Evolutionary conservation across 2,113 vertebrate genomes (phyloP).

Genomic region (Oryzias celebensis): DNA sequence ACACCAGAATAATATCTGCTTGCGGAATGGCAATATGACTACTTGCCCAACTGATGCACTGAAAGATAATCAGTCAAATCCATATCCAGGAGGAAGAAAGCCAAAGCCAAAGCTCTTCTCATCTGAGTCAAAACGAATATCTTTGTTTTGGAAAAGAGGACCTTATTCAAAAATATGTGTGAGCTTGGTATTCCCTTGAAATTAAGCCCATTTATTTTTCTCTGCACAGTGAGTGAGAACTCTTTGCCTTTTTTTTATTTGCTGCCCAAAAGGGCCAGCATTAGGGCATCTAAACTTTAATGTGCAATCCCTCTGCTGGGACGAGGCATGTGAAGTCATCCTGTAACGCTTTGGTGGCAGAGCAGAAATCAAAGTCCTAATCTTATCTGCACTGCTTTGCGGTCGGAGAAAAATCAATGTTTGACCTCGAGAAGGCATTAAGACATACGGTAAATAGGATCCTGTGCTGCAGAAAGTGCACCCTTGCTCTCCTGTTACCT

Average conservation of each 20-base stretch:
- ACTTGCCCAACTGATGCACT: slow-evolving; percentile 64
- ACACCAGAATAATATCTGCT: slow-evolving; percentile 60
- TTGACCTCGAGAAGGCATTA: slow-evolving; percentile 78
- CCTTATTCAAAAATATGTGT: slow-evolving; percentile 41
- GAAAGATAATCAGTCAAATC: slow-evolving; percentile 67
- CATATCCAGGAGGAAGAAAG: slow-evolving; percentile 54
- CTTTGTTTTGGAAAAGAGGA: slow-evolving; percentile 61
- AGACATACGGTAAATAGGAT: slow-evolving; percentile 76
- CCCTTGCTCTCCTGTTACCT: slow-evolving; percentile 62
- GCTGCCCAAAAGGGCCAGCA: no score
- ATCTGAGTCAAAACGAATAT: slow-evolving; percentile 60
- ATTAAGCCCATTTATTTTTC: slow-evolving; percentile 20
- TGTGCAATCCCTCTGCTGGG: slow-evolving; percentile 30
- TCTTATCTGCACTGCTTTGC: slow-evolving; percentile 75
- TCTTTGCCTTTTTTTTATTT: neutral
- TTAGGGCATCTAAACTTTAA: slow-evolving; percentile 19
- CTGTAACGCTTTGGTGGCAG: slow-evolving; percentile 62
- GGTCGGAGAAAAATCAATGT: slow-evolving; percentile 76
- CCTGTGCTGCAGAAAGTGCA: slow-evolving; percentile 63
- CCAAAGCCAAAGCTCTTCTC: slow-evolving; percentile 58
- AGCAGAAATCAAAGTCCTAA: slow-evolving; percentile 74
- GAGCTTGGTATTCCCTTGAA: slow-evolving; percentile 17
- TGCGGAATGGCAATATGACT: slow-evolving; percentile 51
- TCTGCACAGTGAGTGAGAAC: neutral
- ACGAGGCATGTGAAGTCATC: slow-evolving; percentile 70